phyloP scores from a whole-genome alignment of 2,888 invertebrate species.

The Drosophila hawaiiensis region DNA sequence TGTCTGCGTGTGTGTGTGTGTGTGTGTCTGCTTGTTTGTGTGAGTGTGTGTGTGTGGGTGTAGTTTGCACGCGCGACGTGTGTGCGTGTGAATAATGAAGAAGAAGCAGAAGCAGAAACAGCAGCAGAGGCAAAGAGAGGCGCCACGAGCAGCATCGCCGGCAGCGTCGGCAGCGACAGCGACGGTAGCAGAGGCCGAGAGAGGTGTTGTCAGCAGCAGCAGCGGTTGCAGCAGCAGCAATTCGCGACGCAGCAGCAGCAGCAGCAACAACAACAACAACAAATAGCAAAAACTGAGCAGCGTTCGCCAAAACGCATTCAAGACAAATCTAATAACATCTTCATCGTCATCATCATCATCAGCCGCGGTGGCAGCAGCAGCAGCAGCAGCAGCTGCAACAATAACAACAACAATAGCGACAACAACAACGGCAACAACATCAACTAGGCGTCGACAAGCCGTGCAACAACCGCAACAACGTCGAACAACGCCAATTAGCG shows the following conservation, averaged over 20 bases:
- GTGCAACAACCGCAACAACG: constrained; percentile 31
- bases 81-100: constrained; percentile 77
- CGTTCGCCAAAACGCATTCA: constrained; percentile 77
- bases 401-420: constrained; percentile 24
- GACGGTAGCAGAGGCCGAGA: constrained; percentile 35
- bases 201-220: constrained; percentile 60
- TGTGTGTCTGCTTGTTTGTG: constrained; percentile 43
- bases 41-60: constrained; percentile 54
- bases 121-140: constrained; percentile 46
- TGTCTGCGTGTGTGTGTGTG: constrained; percentile 34
- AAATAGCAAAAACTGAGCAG: constrained; percentile 78
- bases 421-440: constrained; percentile 27
- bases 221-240: constrained; percentile 55
- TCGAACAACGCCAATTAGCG: constrained; percentile 17
- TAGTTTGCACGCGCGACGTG: constrained; percentile 66
- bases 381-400: constrained; percentile 10
- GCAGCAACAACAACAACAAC: constrained; percentile 70
- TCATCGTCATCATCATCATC: constrained; percentile 16
- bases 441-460: constrained; percentile 35
- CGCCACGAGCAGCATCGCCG: constrained; percentile 47
- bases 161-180: constrained; percentile 36
- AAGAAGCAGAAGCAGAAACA: constrained; percentile 77
- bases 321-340: constrained; percentile 44
- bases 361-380: constrained; percentile 1
- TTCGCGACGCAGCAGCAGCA: constrained; percentile 71